Evolutionary conservation across 2,888 invertebrate species (phyloP), one percentile per base, ranked within the genome.

Genomic region (Meteorus cinctellus): DNA sequence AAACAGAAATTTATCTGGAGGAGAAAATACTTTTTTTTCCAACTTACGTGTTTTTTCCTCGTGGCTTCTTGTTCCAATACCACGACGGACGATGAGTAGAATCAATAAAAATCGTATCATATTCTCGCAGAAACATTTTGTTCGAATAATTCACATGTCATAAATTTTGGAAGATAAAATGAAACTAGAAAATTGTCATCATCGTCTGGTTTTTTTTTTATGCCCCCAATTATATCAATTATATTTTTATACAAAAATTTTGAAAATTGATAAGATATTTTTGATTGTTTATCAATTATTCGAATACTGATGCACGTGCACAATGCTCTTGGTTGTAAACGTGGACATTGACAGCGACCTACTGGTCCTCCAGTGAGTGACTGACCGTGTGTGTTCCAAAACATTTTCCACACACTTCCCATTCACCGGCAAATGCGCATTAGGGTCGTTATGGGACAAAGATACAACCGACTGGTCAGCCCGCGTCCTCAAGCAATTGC

Each of bases 371-470:
- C 66, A 73, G 76, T 78, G 77, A 81, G 80, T 75, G 75, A 81
- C 81, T 81, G 78, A 80, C 77, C 73, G 78, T 77, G 77, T 78
- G 76, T 76, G 74, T 75, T 76, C 77, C 77, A 72, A 80, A 77
- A 77, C 55, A 55, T 79, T 77, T 79, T 77, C 79, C 78, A 45
- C 72, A 63, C 76, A 79, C 81, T 55, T 55, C 55, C 55, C 81
- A 79, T 77, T 81, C 81, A 80, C 81, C 77, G 75, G 75, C 76
- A 78, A 73, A 74, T 71, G 67, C 77, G 78, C 80, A 80, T 81
- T 76, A 81, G 75, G 80, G 78, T 80, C 81, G 80, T 72, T 55
- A 55, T 55, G 19, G 19, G 34, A 60, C 63, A 69, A 24, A 65
- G 19, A 77, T 60, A 45, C 51, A 48, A 16, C 14, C 62, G 36